Conservation (phyloP, 2,888 invertebrate species). For the Acanthococcus lagerstroemiae region DNA sequence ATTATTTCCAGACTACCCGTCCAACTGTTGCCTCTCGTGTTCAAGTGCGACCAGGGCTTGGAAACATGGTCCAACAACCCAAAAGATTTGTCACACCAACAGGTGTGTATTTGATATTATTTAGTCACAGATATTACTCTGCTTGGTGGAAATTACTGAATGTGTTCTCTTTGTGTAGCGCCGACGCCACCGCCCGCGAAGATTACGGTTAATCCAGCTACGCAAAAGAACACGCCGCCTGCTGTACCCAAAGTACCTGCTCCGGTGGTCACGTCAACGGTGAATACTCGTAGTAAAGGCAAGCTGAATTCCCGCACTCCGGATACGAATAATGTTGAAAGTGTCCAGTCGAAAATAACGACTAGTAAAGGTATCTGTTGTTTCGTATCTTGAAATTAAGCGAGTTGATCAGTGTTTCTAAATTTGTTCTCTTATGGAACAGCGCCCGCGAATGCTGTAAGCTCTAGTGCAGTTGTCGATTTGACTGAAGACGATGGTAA, state of each 20-base stretch:
- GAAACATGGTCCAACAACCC: not conserved
- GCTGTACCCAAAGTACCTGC: not conserved
- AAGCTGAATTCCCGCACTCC: not conserved
- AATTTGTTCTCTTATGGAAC: not conserved
- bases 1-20: not conserved
- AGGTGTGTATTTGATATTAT: conserved; percentile 4
- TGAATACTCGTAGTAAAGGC: conserved; percentile 9
- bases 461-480: conserved; percentile 54
- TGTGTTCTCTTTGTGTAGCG: not conserved
- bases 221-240: not conserved
- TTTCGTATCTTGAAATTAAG: not conserved
- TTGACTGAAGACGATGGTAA: conserved; percentile 56
- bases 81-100: not conserved
- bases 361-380: not conserved
- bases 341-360: not conserved
- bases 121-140: not conserved
- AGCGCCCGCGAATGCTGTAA: not conserved
- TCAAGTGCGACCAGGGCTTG: conserved; percentile 13
- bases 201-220: not conserved
- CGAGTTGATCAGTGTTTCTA: not conserved
- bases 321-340: not conserved
- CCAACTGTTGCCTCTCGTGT: conserved; percentile 5
- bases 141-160: not conserved
- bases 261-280: not conserved
- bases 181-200: not conserved